Evolutionary conservation across 2,888 invertebrate species (phyloP), one percentile per base, ranked within the genome.

Genomic region (Cosmia trapezina): DNA sequence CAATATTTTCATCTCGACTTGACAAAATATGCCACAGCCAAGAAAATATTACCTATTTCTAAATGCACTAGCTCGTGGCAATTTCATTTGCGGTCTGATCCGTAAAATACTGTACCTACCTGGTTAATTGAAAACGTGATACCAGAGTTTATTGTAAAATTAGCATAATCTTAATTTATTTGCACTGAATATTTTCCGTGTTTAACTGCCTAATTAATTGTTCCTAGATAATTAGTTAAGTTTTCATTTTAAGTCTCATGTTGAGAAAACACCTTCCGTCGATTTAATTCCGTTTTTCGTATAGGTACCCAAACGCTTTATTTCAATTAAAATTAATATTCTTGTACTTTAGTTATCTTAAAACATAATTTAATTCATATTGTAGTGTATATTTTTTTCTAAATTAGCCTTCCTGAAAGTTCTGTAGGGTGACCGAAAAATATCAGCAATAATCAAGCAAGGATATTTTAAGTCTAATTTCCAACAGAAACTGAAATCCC

Each of bases 381-480:
- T 37, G 1, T 2, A 14, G 3, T 28, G 45, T 37, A 22, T 28
- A n/a, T 7, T 14, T n/a, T n/a, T 37, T 37, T 9, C 2, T 33
- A 33, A n/a, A 43, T 33, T 8, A 28, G 12, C 22, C 14, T 53
- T n/a, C 7, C 1, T 9, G 17, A 57, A 71, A 28, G 45, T 11
- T 53, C 57, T 11, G 12, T 22, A 4, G 1, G n/a, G n/a, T 5
- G 1, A 51, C 8, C 4, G 17, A 43, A 57, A 51, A 75, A 76
- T 65, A 65, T 62, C 57, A 70, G 53, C 57, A 69, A 76, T 76
- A 65, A 66, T 59, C 78, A 76, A 69, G 53, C 67, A 56, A 77
- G 47, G 17, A 12, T 60, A 54, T 64, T 33, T 51, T 28, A 28
- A 8, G 17, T 8, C 9, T 49, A 56, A 71, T 63, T 61, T 56